Evolutionary conservation across 2,888 invertebrate genomes (phyloP), one percentile per base, ranked within the genome.

Genomic region (Rotaria macrura): DNA sequence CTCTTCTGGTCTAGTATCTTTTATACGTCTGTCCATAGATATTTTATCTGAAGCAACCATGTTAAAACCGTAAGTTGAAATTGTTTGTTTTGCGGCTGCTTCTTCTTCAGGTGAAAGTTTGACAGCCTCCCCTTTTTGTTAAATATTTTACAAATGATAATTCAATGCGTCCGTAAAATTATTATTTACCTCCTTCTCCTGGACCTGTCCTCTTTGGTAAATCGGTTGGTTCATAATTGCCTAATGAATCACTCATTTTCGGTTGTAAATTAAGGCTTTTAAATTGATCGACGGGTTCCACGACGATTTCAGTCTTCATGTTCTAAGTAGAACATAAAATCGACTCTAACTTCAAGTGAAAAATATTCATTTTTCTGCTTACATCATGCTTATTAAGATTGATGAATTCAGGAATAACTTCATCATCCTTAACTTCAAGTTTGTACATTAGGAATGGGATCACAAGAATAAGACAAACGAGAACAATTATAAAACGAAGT

Each of bases 41-140:
- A 99, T 97, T 90, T 95, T 96, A 92, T 99, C 94, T 1, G 97
- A 97, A 88, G 95, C 96, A 14, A 95, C 95, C 91, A 97, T 96
- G 90, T 98, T 98, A 95, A 99, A 99, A 47, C 98, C 98, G 91
- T 96, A 99, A 90, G 97, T 96, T 88, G 94, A 94, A 89, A 96
- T 95, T 0, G 96, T 94, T 89, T 94, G 94, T 34, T 95, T 94
- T 10, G 95, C 94, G 88, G 94, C 94, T 89, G 95, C 95, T 89
- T 94, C 94, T 88, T 96, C 94, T 85, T 94, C 94, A 84, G 94
- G 14, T 20, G 65, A 29, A 34, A 65, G 65, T 65, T 17, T 17
- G 7, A 65, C 65, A 34, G 65, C 34, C 1, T 14, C 65, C 17
- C 65, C 65, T 65, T 20, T 20, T 49, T 0, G 9, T 49, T 17